Conservation (phyloP, 92 coral and sea anemone species). For the Phenganax stokvisi region DNA sequence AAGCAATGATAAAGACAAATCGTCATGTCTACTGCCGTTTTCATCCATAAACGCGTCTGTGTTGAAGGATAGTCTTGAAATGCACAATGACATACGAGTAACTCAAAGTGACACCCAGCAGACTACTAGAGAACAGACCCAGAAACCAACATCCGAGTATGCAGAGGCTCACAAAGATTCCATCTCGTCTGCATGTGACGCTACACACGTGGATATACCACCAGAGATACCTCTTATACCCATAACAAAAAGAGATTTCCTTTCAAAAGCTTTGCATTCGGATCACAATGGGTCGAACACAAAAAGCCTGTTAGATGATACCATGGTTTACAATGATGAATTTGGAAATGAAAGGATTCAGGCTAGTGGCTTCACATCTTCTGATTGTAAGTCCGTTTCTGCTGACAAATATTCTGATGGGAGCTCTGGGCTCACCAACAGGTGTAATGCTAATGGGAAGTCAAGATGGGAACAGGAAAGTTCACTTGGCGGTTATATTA, state of each 20-base stretch:
- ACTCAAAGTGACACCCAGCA: background rate
- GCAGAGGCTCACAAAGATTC: background rate
- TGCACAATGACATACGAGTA: background rate
- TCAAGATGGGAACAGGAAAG: background rate
- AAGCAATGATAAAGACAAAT: background rate
- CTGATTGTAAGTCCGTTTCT: background rate
- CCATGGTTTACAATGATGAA: background rate
- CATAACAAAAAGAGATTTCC: conserved; percentile 29
- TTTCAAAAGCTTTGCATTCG: conserved; percentile 16
- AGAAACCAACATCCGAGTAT: background rate
- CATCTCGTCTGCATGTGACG: background rate
- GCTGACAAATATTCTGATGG: background rate
- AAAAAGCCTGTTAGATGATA: background rate
- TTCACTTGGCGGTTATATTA: background rate
- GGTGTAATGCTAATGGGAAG: no score
- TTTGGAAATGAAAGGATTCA: background rate
- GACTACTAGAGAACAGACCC: background rate
- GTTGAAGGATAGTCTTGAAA: conserved; percentile 34
- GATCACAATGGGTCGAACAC: background rate
- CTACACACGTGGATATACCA: background rate
- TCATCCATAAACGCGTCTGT: conserved; percentile 20
- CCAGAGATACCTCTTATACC: conserved; percentile 34
- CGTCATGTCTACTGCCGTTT: background rate
- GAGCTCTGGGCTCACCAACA: background rate
- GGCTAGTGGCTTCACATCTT: background rate